Evolutionary conservation across 2,113 vertebrate genomes (phyloP).

Genomic region (Apteryx mantelli): DNA sequence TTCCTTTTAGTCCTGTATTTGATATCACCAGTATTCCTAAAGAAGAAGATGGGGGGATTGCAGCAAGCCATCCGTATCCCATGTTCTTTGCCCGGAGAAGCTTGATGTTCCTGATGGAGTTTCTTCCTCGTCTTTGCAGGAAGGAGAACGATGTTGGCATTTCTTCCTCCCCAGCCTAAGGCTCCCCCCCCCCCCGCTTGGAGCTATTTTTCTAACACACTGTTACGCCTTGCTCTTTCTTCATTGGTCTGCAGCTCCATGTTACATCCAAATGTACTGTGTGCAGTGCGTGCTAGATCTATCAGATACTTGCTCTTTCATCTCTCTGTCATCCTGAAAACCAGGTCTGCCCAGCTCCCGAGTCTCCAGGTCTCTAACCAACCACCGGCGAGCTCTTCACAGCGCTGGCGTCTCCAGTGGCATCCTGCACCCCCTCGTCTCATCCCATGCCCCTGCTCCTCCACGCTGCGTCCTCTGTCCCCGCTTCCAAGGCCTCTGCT

Average conservation of each 20-base stretch:
- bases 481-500: not conserved
- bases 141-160: not conserved
- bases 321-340: too few relatives aligned
- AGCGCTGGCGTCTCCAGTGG: not conserved
- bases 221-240: not conserved
- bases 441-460: not conserved
- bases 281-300: not conserved
- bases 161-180: not conserved
- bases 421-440: accelerated
- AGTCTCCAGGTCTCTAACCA: not conserved
- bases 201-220: not conserved
- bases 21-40: not conserved
- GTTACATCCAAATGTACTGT: not conserved
- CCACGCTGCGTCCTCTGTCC: not conserved
- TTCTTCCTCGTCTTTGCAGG: not conserved
- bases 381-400: not conserved
- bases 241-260: not conserved
- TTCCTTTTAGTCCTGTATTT: not conserved
- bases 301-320: not conserved
- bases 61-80: not conserved
- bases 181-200: not conserved
- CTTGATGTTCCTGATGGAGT: not conserved
- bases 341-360: not conserved
- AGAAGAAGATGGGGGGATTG: not conserved
- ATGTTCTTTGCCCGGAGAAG: not conserved